A percentile compares a stretch with the other conserved stretches of the same genome.
These are phyloP conservation scores for Lepas anatifera DNA, from an alignment of 2,888 invertebrate genomes.

Conservation along the genomic window DNA sequence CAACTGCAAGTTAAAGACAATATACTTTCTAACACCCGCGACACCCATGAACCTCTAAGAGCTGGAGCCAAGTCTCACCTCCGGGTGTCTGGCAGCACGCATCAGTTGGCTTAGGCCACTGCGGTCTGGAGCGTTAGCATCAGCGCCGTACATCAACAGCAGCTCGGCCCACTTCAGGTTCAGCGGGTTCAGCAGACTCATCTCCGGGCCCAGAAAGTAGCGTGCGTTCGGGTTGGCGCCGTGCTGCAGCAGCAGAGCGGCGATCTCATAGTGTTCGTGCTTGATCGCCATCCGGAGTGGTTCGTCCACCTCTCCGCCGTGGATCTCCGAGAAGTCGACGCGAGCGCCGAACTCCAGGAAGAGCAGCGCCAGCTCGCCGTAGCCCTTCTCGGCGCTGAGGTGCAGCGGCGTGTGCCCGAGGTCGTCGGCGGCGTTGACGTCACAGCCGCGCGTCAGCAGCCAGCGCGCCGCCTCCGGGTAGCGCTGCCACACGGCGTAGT, in stretches of 20 bases:
- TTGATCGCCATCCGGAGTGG: slow-evolving; percentile 78
- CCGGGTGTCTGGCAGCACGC: slow-evolving; percentile 70
- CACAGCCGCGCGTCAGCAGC: slow-evolving; percentile 64
- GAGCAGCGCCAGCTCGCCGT: slow-evolving; percentile 41
- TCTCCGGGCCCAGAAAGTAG: slow-evolving; percentile 81
- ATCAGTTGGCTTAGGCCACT: slow-evolving; percentile 80
- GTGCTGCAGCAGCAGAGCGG: slow-evolving; percentile 54
- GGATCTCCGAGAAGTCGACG: slow-evolving; percentile 63
- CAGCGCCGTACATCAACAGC: slow-evolving; percentile 69
- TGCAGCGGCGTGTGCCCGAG: slow-evolving; percentile 86
- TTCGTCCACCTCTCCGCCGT: slow-evolving; percentile 55
- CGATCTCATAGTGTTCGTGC: slow-evolving; percentile 59
- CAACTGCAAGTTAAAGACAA: no score
- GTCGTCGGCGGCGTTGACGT: slow-evolving; percentile 70
- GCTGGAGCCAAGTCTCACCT: no score
- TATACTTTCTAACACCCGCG: no score
- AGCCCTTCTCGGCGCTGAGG: slow-evolving; percentile 78
- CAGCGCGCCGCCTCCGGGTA: slow-evolving; percentile 60
- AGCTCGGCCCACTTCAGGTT: slow-evolving; percentile 69
- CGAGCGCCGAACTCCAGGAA: slow-evolving; percentile 63
- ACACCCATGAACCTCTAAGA: no score
- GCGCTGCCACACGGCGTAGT: slow-evolving; percentile 85
- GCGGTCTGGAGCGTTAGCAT: slow-evolving; percentile 73
- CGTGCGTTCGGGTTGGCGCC: slow-evolving; percentile 83
- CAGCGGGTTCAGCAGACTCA: slow-evolving; percentile 64